Conservation (phyloP, 1,140 invertebrate species). For the Whitmania pigra region DNA sequence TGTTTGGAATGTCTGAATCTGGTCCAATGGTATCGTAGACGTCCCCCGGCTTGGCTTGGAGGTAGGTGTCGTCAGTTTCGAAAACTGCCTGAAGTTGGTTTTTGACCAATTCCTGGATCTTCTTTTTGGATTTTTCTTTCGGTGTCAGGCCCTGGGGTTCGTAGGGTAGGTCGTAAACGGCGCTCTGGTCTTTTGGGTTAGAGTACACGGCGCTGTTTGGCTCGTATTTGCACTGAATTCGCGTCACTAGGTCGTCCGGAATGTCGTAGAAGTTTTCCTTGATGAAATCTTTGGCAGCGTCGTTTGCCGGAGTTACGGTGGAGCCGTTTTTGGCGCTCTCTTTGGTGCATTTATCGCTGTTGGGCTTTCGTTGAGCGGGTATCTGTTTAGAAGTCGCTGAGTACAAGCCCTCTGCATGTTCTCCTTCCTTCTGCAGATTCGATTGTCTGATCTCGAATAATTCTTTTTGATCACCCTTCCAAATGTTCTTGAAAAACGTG, state of each 20-base stretch:
- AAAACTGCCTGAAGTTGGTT: conserved; percentile 10
- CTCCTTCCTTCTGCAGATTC: too few relatives aligned
- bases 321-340: background rate
- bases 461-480: too few relatives aligned
- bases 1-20: background rate
- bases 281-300: background rate
- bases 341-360: background rate
- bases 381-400: background rate
- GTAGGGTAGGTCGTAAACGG: background rate
- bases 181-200: background rate
- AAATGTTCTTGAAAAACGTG: background rate
- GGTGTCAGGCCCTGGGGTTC: background rate
- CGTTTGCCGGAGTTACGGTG: background rate
- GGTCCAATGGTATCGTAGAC: background rate
- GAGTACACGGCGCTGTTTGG: background rate
- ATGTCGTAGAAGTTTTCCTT: conserved; percentile 1
- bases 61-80: background rate
- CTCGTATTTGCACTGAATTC: conserved; percentile 1
- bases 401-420: background rate
- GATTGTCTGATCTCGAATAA: too few relatives aligned
- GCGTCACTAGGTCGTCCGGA: conserved; percentile 1
- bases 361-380: background rate
- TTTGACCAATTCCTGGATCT: background rate
- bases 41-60: background rate
- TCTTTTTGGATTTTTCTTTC: conserved; percentile 6